Conservation (phyloP, 2,888 invertebrate genomes). For the Drosophila tripunctata region DNA sequence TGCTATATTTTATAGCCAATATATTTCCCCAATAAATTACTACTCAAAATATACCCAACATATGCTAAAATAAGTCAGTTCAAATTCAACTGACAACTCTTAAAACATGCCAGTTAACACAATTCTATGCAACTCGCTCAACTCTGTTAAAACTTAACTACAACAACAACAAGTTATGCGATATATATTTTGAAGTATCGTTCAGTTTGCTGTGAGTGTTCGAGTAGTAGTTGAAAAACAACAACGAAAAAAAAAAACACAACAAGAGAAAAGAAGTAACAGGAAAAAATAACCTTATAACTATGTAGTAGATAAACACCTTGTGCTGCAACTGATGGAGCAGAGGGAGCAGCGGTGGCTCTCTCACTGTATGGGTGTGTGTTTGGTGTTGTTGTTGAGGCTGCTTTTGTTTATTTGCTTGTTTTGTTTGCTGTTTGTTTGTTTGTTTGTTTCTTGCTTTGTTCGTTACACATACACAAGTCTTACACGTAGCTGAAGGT, state of each 20-base stretch:
- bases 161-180: not conserved
- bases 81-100: too few relatives aligned
- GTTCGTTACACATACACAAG: conserved; percentile 22
- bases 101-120: too few relatives aligned
- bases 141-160: not conserved
- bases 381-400: conserved; percentile 20
- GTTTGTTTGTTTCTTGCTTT: conserved; percentile 29
- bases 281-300: conserved; percentile 26
- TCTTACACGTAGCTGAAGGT: conserved; percentile 19
- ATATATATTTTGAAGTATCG: conserved; percentile 3
- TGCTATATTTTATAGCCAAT: too few relatives aligned
- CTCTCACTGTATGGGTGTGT: conserved; percentile 1
- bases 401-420: conserved; percentile 16
- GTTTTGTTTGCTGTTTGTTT: conserved; percentile 26
- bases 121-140: too few relatives aligned
- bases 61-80: too few relatives aligned
- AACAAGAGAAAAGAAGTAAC: not conserved
- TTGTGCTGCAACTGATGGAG: conserved; percentile 46
- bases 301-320: conserved; percentile 58
- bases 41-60: too few relatives aligned
- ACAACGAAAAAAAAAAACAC: not conserved
- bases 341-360: conserved; percentile 3
- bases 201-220: conserved; percentile 3
- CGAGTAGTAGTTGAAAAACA: not conserved
- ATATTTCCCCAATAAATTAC: too few relatives aligned